Evolutionary conservation across 2,888 invertebrate genomes (phyloP).

Genomic region (Aspidiotus rigidus): DNA sequence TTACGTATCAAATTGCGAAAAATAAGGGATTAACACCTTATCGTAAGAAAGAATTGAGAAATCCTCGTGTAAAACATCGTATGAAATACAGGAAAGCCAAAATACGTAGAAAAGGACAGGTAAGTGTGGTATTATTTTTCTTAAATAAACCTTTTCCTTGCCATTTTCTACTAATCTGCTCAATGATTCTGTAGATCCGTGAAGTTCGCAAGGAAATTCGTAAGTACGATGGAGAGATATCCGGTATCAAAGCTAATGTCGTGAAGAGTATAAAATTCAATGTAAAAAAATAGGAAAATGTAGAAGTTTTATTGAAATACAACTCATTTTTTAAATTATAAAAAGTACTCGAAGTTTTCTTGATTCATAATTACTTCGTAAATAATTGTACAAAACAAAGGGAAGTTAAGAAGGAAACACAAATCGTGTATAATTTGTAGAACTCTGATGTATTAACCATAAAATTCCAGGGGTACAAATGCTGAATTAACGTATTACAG

Average conservation of each 20-base stretch:
- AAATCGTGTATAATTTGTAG: too few species aligned
- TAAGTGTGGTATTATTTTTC: conserved; percentile 41
- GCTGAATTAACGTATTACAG: too few species aligned
- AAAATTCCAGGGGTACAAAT: too few species aligned
- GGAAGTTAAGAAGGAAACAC: too few species aligned
- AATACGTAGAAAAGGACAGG: conserved; percentile 86
- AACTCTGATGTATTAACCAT: too few species aligned
- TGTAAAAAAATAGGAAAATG: conserved; percentile 40
- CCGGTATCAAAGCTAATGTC: conserved; percentile 84
- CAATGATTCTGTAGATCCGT: conserved; percentile 51
- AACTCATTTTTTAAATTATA: too few species aligned
- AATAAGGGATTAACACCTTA: conserved; percentile 89
- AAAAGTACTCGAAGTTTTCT: too few species aligned
- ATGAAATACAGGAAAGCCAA: conserved; percentile 86
- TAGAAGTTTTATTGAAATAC: too few species aligned
- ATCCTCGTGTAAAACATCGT: conserved; percentile 91
- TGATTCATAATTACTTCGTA: too few species aligned
- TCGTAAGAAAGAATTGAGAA: conserved; percentile 82
- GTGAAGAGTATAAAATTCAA: conserved; percentile 81
- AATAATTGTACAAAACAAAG: too few species aligned
- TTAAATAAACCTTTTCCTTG: conserved; percentile 1
- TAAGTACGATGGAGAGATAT: conserved; percentile 83
- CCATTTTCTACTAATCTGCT: conserved; percentile 22
- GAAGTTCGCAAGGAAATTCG: conserved; percentile 68
- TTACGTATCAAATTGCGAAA: conserved; percentile 89